Percentiles rank a stretch among this genome's conserved stretches.
Conservation (phyloP, 1,140 invertebrate genomes). For the Camponotus floridanus region DNA sequence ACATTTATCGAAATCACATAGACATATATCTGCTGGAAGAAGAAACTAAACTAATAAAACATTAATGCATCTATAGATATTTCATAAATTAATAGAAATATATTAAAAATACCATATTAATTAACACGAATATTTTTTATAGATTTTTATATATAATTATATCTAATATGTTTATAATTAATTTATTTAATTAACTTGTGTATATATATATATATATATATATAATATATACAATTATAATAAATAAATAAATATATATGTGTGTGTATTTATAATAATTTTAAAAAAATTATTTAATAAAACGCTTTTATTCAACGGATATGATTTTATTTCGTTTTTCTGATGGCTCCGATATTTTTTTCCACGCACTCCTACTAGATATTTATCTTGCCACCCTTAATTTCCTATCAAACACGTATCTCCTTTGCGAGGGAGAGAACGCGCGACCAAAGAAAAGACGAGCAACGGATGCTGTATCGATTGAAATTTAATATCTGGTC, state of each 20-base stretch:
- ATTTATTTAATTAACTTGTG: not conserved
- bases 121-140: not conserved
- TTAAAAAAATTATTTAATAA: not conserved
- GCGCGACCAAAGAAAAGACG: slow-evolving; percentile 74
- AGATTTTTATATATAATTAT: not conserved
- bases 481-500: slow-evolving; percentile 82
- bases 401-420: slow-evolving; percentile 78
- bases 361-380: slow-evolving; percentile 40
- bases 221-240: no score
- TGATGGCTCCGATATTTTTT: slow-evolving; percentile 50
- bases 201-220: no score
- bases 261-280: not conserved
- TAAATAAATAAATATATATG: no score
- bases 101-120: not conserved
- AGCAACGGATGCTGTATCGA: slow-evolving; percentile 78
- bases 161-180: not conserved
- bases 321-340: slow-evolving; percentile 29
- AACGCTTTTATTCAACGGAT: not conserved
- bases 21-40: not conserved
- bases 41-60: slow-evolving; percentile 21
- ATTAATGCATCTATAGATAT: not conserved
- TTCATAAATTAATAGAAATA: not conserved
- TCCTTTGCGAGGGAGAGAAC: slow-evolving; percentile 66
- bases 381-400: slow-evolving; percentile 73
- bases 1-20: slow-evolving; percentile 44